These are phyloP conservation scores for Lytechinus pictus DNA, from an alignment of 35 echinoderm and acorn worm species.

Conservation along the genomic window DNA sequence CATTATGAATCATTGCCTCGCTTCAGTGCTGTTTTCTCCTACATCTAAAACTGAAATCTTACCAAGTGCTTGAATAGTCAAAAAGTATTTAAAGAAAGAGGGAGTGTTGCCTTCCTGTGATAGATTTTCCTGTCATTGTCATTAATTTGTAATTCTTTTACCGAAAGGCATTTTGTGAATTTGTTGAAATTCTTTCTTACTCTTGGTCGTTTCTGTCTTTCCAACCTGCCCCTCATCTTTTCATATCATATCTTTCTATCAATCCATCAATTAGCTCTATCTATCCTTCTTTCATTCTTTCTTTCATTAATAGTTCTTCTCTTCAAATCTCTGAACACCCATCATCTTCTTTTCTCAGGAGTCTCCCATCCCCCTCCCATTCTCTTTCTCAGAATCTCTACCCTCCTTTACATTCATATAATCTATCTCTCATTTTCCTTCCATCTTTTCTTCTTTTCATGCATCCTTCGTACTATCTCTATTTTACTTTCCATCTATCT, in stretches of 20 bases:
- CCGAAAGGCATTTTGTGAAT: background rate
- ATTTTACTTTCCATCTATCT: background rate
- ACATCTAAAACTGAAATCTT: background rate
- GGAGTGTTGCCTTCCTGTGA: background rate
- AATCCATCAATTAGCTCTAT: no score
- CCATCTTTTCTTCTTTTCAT: background rate
- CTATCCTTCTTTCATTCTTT: no score
- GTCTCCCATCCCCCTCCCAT: background rate
- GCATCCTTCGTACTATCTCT: background rate
- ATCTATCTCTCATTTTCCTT: background rate
- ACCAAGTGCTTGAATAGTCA: background rate
- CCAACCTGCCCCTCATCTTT: no score
- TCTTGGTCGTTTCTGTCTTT: background rate
- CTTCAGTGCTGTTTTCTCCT: background rate
- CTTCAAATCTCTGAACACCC: no score
- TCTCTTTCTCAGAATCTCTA: background rate
- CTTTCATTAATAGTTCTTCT: no score
- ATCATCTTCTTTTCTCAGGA: no score
- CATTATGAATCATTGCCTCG: background rate
- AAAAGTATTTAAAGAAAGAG: background rate
- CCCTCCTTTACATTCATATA: background rate
- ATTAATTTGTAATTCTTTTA: background rate
- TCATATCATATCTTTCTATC: no score
- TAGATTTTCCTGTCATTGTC: background rate
- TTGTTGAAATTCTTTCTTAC: background rate